Percentiles rank a stretch among this genome's conserved stretches.
Evolutionary conservation across 2,113 vertebrate species (phyloP).

Genomic region (Actenoides hombroni): DNA sequence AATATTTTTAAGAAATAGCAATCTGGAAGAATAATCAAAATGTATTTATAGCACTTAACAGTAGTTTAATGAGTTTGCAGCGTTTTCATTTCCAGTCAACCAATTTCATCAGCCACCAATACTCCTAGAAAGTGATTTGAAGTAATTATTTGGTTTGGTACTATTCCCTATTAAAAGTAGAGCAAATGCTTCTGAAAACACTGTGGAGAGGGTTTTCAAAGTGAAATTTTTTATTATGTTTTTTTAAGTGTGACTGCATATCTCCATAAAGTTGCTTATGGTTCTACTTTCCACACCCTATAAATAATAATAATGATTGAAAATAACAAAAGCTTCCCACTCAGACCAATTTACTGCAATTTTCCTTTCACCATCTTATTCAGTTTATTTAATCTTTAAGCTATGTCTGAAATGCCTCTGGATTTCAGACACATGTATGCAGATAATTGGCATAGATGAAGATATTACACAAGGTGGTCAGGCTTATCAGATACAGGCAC

Average conservation of each 20-base stretch:
- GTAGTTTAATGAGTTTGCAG: conserved; percentile 11
- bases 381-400: conserved; percentile 38
- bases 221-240: background rate
- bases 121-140: background rate
- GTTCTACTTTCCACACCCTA: conserved; percentile 25
- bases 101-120: background rate
- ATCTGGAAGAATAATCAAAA: conserved; percentile 1
- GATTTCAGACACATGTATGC: conserved; percentile 19
- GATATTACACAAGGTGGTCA: conserved; percentile 33
- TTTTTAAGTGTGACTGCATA: background rate
- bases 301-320: conserved; percentile 24
- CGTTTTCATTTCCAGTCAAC: background rate
- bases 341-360: conserved; percentile 34
- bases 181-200: background rate
- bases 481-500: conserved; percentile 12
- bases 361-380: conserved; percentile 17
- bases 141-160: background rate
- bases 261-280: background rate
- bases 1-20: background rate
- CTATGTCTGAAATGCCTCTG: conserved; percentile 16
- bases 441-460: conserved; percentile 17
- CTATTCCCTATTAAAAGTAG: background rate
- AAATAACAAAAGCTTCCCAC: conserved; percentile 38
- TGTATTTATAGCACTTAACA: background rate
- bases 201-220: background rate